These are phyloP conservation scores for Quadroppia sp. DNA, from an alignment of 2,888 invertebrate species.

Conservation along the genomic window DNA sequence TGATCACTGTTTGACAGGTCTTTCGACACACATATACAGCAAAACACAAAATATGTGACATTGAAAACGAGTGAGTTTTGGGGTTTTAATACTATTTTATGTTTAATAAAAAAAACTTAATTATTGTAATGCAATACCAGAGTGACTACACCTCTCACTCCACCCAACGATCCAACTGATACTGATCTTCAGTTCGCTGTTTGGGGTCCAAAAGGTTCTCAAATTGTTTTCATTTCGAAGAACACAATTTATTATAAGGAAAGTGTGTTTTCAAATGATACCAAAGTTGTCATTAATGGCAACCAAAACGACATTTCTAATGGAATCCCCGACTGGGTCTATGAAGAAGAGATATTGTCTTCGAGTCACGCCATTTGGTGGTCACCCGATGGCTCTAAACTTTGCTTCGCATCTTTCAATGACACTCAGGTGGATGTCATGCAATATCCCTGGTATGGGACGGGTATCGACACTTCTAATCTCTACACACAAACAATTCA, in stretches of 20 bases:
- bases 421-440: slow-evolving; percentile 51
- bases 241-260: slow-evolving; percentile 53
- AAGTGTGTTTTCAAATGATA: slow-evolving; percentile 29
- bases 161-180: slow-evolving; percentile 27
- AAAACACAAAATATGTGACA: slow-evolving; percentile 41
- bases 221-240: slow-evolving; percentile 46
- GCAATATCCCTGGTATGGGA: slow-evolving; percentile 46
- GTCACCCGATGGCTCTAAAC: slow-evolving; percentile 52
- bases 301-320: slow-evolving; percentile 44
- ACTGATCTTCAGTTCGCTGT: slow-evolving; percentile 45
- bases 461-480: slow-evolving; percentile 41
- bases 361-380: slow-evolving; percentile 55
- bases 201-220: slow-evolving; percentile 47
- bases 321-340: slow-evolving; percentile 46
- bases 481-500: slow-evolving; percentile 44
- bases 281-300: slow-evolving; percentile 11
- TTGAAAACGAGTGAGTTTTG: slow-evolving; percentile 31
- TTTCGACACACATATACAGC: slow-evolving; percentile 42
- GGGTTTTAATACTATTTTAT: not conserved
- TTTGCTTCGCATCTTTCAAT: slow-evolving; percentile 54
- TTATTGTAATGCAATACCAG: slow-evolving; percentile 22
- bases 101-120: slow-evolving; percentile 2
- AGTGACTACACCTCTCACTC: slow-evolving; percentile 28
- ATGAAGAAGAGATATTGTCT: slow-evolving; percentile 57
- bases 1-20: slow-evolving; percentile 34